Conservation (phyloP, 2,113 vertebrate genomes). For the Chinchilla lanigera region DNA sequence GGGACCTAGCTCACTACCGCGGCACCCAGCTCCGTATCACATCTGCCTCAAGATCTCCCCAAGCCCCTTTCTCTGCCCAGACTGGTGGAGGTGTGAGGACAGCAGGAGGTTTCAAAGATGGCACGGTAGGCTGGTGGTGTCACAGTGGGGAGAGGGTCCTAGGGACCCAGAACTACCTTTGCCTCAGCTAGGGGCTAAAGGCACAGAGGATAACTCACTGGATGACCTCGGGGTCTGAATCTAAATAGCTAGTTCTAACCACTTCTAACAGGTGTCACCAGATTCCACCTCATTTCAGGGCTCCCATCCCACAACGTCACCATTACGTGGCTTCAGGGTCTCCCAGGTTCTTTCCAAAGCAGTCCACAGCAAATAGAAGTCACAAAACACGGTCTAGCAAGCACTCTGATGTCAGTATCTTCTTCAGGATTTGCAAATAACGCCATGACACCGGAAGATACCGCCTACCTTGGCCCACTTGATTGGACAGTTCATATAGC, state of each 20-base stretch:
- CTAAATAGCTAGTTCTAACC: not conserved
- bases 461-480: not conserved
- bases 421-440: not conserved
- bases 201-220: not conserved
- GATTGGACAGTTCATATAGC: not conserved
- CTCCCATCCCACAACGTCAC: not conserved
- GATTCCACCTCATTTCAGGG: not conserved
- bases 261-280: not conserved
- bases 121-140: no score
- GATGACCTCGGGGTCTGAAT: no score
- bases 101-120: not conserved
- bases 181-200: not conserved
- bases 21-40: not conserved
- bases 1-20: not conserved
- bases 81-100: not conserved
- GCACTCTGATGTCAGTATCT: not conserved
- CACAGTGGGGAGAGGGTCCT: not conserved
- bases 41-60: not conserved
- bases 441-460: not conserved
- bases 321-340: not conserved
- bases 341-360: not conserved
- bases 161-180: not conserved
- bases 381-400: not conserved
- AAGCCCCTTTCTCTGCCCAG: not conserved
- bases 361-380: not conserved